phyloP scores from a whole-genome alignment of 2,113 vertebrate genomes.

The Lanius collurio region DNA sequence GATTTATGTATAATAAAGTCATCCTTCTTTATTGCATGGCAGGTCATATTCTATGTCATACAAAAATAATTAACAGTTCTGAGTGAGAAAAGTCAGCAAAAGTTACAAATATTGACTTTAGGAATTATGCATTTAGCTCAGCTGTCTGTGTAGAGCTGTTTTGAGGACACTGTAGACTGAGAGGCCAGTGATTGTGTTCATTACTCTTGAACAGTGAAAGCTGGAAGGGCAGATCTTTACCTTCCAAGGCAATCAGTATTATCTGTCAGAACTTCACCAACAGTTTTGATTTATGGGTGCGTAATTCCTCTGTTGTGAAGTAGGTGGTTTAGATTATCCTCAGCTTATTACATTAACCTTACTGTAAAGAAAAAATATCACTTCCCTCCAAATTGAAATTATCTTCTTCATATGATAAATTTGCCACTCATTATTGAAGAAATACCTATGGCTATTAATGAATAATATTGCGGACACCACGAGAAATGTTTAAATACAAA shows the following conservation, averaged over 20 bases:
- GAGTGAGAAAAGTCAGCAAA: not conserved
- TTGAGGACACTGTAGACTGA: not conserved
- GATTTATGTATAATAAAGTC: not conserved
- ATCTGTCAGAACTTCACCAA: not conserved
- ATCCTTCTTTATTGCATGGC: not conserved
- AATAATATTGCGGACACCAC: not conserved
- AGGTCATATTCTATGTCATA: not conserved
- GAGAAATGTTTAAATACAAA: not conserved
- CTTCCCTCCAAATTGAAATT: not conserved
- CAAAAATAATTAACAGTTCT: not conserved
- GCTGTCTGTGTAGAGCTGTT: not conserved
- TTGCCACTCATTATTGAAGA: not conserved
- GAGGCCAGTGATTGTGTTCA: not conserved
- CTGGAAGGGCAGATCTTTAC: not conserved
- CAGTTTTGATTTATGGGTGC: not conserved
- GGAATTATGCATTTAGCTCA: not conserved
- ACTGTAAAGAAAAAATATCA: not conserved
- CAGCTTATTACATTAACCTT: not conserved
- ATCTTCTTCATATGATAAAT: not conserved
- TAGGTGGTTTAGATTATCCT: not conserved
- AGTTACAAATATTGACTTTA: not conserved
- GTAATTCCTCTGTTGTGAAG: not conserved
- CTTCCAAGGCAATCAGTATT: not conserved
- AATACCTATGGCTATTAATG: not conserved
- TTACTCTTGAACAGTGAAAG: not conserved